Percentiles rank a stretch among this genome's conserved stretches.
phyloP scores from a whole-genome alignment of 2,113 vertebrate species.

The Theropithecus gelada region DNA sequence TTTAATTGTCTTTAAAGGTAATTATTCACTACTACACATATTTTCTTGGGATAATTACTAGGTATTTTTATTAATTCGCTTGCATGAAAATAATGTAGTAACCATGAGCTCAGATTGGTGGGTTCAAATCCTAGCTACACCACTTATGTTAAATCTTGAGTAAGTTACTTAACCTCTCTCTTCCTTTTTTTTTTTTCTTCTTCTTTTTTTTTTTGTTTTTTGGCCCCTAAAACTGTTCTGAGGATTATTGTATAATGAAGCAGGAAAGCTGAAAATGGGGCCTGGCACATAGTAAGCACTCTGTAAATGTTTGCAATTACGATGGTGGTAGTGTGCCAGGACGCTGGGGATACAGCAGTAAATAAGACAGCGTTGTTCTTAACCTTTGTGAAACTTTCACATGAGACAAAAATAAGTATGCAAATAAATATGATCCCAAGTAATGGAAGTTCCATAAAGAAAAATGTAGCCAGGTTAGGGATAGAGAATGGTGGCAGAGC shows the following conservation, averaged over 20 bases:
- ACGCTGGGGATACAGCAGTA: not conserved
- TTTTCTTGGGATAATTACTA: not conserved
- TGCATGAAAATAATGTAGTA: not conserved
- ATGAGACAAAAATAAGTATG: not conserved
- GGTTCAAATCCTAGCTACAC: not conserved
- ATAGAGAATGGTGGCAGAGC: not conserved
- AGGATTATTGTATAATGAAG: not conserved
- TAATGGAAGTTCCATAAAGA: not conserved
- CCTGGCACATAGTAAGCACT: not conserved
- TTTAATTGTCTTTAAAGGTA: conserved; percentile 31
- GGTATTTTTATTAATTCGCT: not conserved
- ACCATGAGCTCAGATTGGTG: not conserved
- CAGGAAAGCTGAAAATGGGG: not conserved
- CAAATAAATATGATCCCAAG: conserved; percentile 19
- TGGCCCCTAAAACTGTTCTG: not conserved
- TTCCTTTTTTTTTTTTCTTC: not conserved
- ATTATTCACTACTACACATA: not conserved
- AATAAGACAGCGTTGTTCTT: not conserved
- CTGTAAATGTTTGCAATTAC: not conserved
- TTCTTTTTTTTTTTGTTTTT: not conserved
- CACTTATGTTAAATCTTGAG: not conserved
- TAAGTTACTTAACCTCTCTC: not conserved
- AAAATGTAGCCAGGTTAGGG: not conserved
- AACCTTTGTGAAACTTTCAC: conserved; percentile 15
- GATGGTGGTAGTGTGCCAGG: not conserved